phyloP scores from a whole-genome alignment of 1,140 invertebrate species.

The Tribolium castaneum region DNA sequence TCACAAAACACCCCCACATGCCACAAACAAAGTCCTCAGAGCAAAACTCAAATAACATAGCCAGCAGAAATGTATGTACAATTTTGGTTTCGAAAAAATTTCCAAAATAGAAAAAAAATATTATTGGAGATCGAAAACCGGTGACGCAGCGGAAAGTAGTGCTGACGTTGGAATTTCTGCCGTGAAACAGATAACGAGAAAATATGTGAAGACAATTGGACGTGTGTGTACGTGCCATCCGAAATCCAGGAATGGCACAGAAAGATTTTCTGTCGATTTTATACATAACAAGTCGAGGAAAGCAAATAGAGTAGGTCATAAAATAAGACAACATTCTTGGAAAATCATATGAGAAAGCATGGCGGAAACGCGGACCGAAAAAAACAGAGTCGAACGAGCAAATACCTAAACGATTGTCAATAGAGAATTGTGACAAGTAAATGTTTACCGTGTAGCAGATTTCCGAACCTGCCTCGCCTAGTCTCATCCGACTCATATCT shows the following conservation, averaged over 20 bases:
- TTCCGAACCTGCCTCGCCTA: slow-evolving; percentile 41
- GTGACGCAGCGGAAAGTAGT: neutral
- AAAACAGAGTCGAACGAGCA: slow-evolving; percentile 38
- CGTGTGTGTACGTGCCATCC: slow-evolving; percentile 7
- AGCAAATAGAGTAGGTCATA: slow-evolving; percentile 21
- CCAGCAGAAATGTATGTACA: no score
- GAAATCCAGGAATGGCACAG: slow-evolving; percentile 14
- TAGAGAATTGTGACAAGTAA: slow-evolving; percentile 42
- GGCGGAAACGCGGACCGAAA: slow-evolving; percentile 36
- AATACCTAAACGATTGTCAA: slow-evolving; percentile 43
- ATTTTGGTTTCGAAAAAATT: no score
- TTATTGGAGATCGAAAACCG: neutral
- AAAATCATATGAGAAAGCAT: slow-evolving; percentile 34
- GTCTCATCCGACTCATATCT: slow-evolving; percentile 29
- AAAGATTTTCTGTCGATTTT: slow-evolving; percentile 25
- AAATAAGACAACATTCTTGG: slow-evolving; percentile 31
- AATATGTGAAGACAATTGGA: slow-evolving; percentile 1
- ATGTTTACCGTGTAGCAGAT: slow-evolving; percentile 41
- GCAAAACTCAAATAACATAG: no score
- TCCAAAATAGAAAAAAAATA: neutral
- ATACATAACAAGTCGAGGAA: slow-evolving; percentile 19
- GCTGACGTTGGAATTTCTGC: neutral
- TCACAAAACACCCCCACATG: neutral
- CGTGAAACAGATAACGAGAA: neutral
- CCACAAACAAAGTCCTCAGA: neutral